These are phyloP conservation scores for Pachydiplax longipennis DNA, from an alignment of 2,888 invertebrate species.

Conservation along the genomic window DNA sequence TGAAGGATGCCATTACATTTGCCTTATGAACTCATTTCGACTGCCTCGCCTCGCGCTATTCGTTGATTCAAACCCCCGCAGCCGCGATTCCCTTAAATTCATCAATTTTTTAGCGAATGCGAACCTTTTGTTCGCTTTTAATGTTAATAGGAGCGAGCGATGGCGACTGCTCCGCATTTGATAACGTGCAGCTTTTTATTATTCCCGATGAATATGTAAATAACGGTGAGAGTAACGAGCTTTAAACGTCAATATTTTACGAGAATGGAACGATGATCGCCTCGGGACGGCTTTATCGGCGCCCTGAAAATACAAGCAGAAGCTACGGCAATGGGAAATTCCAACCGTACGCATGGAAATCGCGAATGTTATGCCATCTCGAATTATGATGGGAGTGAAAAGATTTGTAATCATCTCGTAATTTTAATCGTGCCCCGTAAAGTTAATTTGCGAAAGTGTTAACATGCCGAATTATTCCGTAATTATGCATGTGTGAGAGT, in stretches of 20 bases:
- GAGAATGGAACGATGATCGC: not conserved
- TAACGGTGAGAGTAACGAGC: not conserved
- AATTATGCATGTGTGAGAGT: no score
- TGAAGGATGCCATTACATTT: no score
- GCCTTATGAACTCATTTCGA: no score
- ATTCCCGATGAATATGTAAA: not conserved
- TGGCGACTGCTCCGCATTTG: not conserved
- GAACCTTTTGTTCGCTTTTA: not conserved
- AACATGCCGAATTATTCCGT: no score
- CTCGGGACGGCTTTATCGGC: not conserved
- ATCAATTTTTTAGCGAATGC: not conserved
- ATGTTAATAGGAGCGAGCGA: not conserved
- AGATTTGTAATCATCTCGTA: no score
- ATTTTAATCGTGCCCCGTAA: no score
- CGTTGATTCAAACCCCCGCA: no score
- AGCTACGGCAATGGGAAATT: not conserved
- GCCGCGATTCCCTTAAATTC: not conserved
- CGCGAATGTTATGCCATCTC: not conserved
- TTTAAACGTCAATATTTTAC: not conserved
- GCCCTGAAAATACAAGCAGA: not conserved
- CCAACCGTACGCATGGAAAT: not conserved
- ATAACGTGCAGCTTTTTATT: not conserved
- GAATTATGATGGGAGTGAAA: no score
- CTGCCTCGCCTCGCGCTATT: no score
- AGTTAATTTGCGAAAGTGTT: no score